phyloP scores from a whole-genome alignment of 2,113 vertebrate species.

The Mustela nigripes region DNA sequence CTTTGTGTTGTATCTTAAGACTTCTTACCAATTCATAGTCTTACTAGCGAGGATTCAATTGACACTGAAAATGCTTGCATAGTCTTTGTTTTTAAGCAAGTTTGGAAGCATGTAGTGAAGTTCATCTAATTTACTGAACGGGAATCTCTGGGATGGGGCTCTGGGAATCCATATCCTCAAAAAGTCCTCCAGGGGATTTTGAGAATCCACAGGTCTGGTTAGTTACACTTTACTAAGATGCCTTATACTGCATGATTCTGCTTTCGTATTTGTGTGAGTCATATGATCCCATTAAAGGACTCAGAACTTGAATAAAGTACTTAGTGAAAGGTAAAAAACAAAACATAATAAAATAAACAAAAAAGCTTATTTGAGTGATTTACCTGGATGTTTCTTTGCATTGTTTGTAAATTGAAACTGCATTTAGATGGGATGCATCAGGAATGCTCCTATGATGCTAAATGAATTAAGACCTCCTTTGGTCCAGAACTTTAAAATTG shows the following conservation, averaged over 20 bases:
- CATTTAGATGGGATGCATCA: not conserved
- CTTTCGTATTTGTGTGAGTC: not conserved
- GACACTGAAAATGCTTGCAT: constrained; percentile 17
- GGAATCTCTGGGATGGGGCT: not conserved
- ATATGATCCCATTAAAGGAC: not conserved
- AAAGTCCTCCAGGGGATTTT: not conserved
- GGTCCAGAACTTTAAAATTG: not conserved
- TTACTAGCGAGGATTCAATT: constrained; percentile 10
- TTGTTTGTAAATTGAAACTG: not conserved
- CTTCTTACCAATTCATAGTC: not conserved
- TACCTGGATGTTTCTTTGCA: not conserved
- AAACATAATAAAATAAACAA: not conserved
- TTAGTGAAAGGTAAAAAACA: not conserved
- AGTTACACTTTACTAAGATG: not conserved
- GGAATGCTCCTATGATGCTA: not conserved
- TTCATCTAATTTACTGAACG: not conserved
- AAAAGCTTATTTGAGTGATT: not conserved
- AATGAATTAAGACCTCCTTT: constrained; percentile 11
- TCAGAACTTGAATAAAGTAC: not conserved
- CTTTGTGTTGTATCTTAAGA: not conserved
- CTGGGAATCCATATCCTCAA: not conserved
- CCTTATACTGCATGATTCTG: not conserved
- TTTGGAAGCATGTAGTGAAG: not conserved
- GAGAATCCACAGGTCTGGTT: not conserved
- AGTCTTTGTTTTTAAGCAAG: not conserved